A percentile compares a stretch with the other conserved stretches of the same genome.
phyloP scores from a whole-genome alignment of 2,113 vertebrate species.

The Salvator merianae region DNA sequence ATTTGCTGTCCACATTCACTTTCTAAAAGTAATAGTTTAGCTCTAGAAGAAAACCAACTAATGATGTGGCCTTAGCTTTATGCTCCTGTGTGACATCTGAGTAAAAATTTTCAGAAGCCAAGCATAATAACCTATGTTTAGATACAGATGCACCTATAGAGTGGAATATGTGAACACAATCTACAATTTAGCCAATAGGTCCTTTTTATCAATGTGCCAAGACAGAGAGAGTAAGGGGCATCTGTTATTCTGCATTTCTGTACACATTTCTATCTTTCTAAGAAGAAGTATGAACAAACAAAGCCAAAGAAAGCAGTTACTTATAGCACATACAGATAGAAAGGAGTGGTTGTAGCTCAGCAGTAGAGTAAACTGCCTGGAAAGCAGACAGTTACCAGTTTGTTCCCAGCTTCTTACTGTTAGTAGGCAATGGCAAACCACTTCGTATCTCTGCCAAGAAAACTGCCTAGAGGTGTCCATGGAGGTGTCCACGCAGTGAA shows the following conservation, averaged over 20 bases:
- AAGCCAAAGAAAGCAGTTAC: not conserved
- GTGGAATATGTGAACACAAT: not conserved
- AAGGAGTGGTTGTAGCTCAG: no score
- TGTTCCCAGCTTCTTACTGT: no score
- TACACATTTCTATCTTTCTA: not conserved
- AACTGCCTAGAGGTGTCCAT: no score
- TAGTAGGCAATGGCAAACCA: no score
- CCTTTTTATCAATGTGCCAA: not conserved
- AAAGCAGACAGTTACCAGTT: no score
- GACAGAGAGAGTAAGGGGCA: not conserved
- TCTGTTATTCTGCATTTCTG: not conserved
- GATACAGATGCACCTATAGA: not conserved
- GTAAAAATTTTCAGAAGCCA: not conserved
- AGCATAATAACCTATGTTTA: not conserved
- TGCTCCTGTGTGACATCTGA: no score
- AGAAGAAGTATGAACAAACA: not conserved
- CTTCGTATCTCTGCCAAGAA: no score
- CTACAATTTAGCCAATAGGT: not conserved
- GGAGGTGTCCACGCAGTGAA: no score
- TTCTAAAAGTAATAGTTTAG: not conserved
- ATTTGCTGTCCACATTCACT: not conserved
- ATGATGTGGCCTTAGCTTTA: no score
- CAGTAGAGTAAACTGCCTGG: no score
- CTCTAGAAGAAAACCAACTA: not conserved
- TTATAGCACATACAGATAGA: not conserved